Evolutionary conservation across 2,888 invertebrate species (phyloP).

Genomic region (Busseola fusca): DNA sequence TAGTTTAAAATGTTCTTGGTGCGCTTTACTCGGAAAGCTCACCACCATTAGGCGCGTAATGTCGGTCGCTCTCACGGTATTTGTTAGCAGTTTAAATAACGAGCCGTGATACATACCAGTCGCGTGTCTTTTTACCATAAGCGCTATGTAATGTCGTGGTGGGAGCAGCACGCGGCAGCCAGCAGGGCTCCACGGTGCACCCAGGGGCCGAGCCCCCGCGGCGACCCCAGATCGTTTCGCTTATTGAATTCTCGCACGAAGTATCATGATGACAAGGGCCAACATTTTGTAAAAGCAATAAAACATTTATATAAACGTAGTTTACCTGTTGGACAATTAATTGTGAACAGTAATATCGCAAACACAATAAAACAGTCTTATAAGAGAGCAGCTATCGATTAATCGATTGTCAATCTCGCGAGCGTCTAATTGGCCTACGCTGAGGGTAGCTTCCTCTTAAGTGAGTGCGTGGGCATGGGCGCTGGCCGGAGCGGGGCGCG

Average conservation of each 20-base stretch:
- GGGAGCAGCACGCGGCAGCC: slow-evolving; percentile 71
- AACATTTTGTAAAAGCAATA: slow-evolving; percentile 70
- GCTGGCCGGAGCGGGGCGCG: slow-evolving; percentile 68
- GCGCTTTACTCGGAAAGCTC: slow-evolving; percentile 80
- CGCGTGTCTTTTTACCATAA: slow-evolving; percentile 85
- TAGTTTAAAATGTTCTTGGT: slow-evolving; percentile 84
- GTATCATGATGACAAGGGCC: slow-evolving; percentile 68
- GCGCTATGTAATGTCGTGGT: slow-evolving; percentile 72
- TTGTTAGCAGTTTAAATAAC: slow-evolving; percentile 70
- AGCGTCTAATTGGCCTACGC: slow-evolving; percentile 61
- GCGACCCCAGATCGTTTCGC: slow-evolving; percentile 66
- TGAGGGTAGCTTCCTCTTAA: slow-evolving; percentile 62
- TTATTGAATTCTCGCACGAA: slow-evolving; percentile 86
- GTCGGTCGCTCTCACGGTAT: slow-evolving; percentile 81
- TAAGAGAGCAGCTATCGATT: slow-evolving; percentile 50
- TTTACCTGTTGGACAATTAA: slow-evolving; percentile 14
- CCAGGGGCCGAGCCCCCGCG: slow-evolving; percentile 79
- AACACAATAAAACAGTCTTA: slow-evolving; percentile 56
- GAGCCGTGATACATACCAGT: slow-evolving; percentile 72
- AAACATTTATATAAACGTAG: slow-evolving; percentile 22
- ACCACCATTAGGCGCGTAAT: slow-evolving; percentile 74
- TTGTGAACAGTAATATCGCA: slow-evolving; percentile 37
- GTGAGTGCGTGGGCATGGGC: slow-evolving; percentile 73
- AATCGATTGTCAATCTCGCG: slow-evolving; percentile 60
- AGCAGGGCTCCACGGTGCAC: slow-evolving; percentile 76